Percentiles rank a stretch among this genome's conserved stretches.
Conservation (phyloP, 2,797 vertebrate genomes). For the Spinus olivaceus region DNA sequence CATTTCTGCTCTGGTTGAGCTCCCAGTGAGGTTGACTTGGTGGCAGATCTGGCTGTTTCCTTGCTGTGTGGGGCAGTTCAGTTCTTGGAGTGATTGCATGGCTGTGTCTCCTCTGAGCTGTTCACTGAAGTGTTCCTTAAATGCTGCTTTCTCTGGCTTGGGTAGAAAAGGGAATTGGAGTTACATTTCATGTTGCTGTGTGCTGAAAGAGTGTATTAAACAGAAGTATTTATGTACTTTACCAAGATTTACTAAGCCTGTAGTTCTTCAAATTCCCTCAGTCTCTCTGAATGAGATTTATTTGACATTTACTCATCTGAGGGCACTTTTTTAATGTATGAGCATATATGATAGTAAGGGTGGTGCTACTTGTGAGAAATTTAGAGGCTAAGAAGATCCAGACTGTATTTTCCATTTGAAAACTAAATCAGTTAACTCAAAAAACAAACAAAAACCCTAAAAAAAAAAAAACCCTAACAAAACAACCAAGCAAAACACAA, state of each 20-base stretch:
- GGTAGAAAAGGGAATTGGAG: neutral
- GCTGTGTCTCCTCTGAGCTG: neutral
- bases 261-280: neutral
- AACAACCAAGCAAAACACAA: neutral
- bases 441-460: neutral
- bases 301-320: neutral
- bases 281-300: neutral
- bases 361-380: neutral
- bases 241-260: neutral
- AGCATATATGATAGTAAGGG: neutral
- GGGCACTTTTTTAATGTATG: neutral
- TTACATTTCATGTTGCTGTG: neutral
- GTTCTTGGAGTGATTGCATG: neutral
- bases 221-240: neutral
- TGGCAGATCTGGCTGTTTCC: rapidly evolving
- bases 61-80: neutral
- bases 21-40: rapidly evolving
- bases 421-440: neutral
- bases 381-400: neutral
- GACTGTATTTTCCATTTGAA: neutral
- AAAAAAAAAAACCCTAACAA: neutral
- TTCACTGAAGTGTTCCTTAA: neutral
- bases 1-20: neutral
- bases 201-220: neutral
- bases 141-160: neutral